Evolutionary conservation across 2,888 invertebrate genomes (phyloP), one percentile per base, ranked within the genome.

Genomic region (Encarsia formosa): DNA sequence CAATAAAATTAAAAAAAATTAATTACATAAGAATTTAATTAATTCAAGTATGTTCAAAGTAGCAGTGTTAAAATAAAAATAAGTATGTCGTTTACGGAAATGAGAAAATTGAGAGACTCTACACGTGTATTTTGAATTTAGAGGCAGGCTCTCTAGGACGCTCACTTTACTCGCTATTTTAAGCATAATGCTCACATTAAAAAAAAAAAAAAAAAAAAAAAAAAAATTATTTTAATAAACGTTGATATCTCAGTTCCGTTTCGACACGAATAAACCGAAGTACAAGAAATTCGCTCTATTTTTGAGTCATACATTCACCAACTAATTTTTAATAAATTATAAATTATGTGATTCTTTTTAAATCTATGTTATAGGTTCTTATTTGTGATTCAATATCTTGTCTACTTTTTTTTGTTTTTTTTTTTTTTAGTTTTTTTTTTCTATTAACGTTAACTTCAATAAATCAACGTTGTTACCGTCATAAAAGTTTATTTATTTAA

Each of bases 381-480:
- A 50, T 54, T 62, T 59, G 53, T 51, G 49, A 58, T 58, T 57
- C 53, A 46, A 20, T 54, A 56, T 53, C 40, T 54, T 50, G n/a
- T 20, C 19, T 19, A 20, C 11, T 38, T 20, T n/a, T n/a, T n/a
- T n/a, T n/a, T n/a, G n/a, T n/a, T n/a, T n/a, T n/a, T 65, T 64
- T 63, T 60, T 65, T 65, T 60, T 61, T 62, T 57, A 51, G 18
- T 3, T 16, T 34, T 34, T 20, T 24, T 40, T 40, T 40, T 40
- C 24, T 15, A 40, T 11, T n/a, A 9, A 60, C 61, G 61, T 61
- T 59, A 59, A 66, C 56, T 59, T 59, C 58, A 69, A 69, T 69
- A 68, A 69, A n/a, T n/a, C n/a, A n/a, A 69, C 62, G 57, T 64
- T 65, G 60, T 66, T 68, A 66, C 56, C 58, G 59, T 61, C 64